phyloP scores from a whole-genome alignment of 2,888 invertebrate species.

The Agonopterix heracliana region DNA sequence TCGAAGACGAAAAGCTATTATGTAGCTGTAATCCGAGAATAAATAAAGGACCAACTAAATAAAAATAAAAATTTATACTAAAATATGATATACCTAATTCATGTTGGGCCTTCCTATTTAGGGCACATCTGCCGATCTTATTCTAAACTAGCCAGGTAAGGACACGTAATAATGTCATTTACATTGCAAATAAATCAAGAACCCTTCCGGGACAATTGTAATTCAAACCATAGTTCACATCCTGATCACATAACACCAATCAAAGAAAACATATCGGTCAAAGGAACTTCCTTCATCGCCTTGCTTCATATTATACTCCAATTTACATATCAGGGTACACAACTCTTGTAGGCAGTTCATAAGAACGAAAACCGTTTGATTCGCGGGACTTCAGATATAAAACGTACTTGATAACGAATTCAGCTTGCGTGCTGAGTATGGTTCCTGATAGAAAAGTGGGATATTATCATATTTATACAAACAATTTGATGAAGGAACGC shows the following conservation, averaged over 20 bases:
- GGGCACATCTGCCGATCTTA: too few relatives aligned
- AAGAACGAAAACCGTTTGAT: too few relatives aligned
- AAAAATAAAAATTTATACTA: too few relatives aligned
- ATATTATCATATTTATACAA: constrained; percentile 62
- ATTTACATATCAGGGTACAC: constrained; percentile 12
- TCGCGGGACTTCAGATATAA: too few relatives aligned
- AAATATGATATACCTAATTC: too few relatives aligned
- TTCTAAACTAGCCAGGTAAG: background rate
- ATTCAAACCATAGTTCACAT: constrained; percentile 13
- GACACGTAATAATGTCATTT: background rate
- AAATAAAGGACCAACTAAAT: too few relatives aligned
- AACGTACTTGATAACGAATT: constrained; percentile 37
- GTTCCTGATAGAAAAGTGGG: constrained; percentile 64
- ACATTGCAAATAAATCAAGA: background rate
- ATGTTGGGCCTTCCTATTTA: too few relatives aligned
- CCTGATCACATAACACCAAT: constrained; percentile 25
- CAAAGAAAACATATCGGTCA: constrained; percentile 26
- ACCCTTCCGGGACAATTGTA: too few relatives aligned
- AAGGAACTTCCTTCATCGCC: constrained; percentile 25
- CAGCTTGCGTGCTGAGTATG: constrained; percentile 41
- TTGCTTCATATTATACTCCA: constrained; percentile 8
- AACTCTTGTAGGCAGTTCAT: too few relatives aligned
- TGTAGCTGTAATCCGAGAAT: too few relatives aligned
- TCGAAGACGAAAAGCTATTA: too few relatives aligned
- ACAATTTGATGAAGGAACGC: constrained; percentile 17